These are phyloP conservation scores for Choloepus hoffmanni DNA, from an alignment of 2,113 vertebrate species.

Conservation along the genomic window DNA sequence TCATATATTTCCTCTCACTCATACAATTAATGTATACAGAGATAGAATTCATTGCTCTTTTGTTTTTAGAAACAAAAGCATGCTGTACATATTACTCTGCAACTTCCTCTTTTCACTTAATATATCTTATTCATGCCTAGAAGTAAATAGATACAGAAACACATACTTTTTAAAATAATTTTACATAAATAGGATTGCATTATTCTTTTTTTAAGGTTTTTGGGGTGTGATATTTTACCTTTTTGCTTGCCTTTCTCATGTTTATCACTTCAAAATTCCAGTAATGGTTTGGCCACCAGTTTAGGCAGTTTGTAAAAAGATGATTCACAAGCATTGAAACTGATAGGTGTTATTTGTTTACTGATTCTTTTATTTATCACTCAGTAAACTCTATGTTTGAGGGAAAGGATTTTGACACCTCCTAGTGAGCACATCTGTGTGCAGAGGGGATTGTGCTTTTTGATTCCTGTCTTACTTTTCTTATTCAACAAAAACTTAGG, in stretches of 20 bases:
- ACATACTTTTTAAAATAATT: not conserved
- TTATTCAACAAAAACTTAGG: conserved; percentile 25
- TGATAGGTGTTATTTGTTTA: not conserved
- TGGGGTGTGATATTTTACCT: not conserved
- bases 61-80: not conserved
- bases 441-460: not conserved
- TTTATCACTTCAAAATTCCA: not conserved
- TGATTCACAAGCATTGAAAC: not conserved
- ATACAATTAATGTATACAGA: not conserved
- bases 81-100: not conserved
- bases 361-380: not conserved
- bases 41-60: not conserved
- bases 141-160: not conserved
- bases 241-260: not conserved
- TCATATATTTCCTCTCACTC: not conserved
- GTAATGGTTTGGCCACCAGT: not conserved
- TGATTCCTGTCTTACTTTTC: not conserved
- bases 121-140: not conserved
- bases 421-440: not conserved
- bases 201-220: not conserved
- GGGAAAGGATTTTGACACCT: not conserved
- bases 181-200: not conserved
- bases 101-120: not conserved
- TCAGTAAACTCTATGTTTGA: not conserved
- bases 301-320: not conserved